These are phyloP conservation scores for Zoroaster sp. DNA, from an alignment of 53 echinoderm and acorn worm genomes.

Conservation along the genomic window DNA sequence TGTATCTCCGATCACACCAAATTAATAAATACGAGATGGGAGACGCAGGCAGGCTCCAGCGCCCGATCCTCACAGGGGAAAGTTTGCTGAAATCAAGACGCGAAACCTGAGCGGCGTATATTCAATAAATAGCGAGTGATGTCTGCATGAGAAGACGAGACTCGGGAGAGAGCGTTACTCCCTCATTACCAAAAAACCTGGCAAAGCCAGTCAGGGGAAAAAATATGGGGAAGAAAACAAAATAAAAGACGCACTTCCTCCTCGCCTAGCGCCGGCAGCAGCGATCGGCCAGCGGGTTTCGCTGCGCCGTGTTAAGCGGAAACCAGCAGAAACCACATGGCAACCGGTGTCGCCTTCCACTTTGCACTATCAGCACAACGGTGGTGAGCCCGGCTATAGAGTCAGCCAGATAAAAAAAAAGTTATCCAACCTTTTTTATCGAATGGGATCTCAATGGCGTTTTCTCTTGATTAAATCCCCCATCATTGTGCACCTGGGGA, in stretches of 20 bases:
- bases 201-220: background rate
- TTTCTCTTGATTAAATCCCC: conserved; percentile 30
- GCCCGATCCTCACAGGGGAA: background rate
- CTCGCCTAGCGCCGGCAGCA: background rate
- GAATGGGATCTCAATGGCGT: background rate
- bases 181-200: conserved; percentile 29
- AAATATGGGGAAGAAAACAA: background rate
- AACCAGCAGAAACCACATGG: conserved; percentile 6
- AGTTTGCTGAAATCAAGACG: conserved; percentile 36
- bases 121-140: conserved; percentile 51
- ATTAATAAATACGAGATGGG: conserved; percentile 40
- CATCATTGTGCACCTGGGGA: conserved; percentile 1
- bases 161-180: conserved; percentile 32
- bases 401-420: background rate
- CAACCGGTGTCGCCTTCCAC: conserved; percentile 52
- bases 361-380: conserved; percentile 46
- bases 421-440: background rate
- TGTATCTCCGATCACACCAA: conserved; percentile 38
- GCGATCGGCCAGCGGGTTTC: conserved; percentile 4
- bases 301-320: conserved; percentile 43
- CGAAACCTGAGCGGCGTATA: conserved; percentile 35
- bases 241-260: background rate
- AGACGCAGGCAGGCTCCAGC: background rate
- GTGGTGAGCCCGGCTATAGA: background rate
- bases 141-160: conserved; percentile 13